Conservation (phyloP, 2,888 invertebrate genomes). For the Tipula confusa region DNA sequence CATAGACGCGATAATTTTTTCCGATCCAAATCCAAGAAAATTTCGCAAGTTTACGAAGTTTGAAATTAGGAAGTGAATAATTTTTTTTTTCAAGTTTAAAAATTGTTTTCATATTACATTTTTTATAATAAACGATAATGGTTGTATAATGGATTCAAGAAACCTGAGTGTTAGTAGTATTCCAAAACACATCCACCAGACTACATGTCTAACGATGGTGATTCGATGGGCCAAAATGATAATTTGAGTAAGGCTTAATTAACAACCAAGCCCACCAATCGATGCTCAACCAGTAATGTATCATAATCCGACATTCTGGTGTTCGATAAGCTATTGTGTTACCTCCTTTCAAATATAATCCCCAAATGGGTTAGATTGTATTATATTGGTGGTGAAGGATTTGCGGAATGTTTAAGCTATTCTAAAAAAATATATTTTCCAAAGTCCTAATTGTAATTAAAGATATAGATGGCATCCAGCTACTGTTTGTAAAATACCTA, state of each 20-base stretch:
- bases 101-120: too few relatives aligned
- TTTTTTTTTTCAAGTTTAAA: too few relatives aligned
- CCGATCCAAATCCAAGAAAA: not conserved
- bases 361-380: constrained; percentile 91
- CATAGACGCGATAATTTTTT: not conserved
- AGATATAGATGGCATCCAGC: constrained; percentile 98
- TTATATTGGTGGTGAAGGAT: constrained; percentile 95
- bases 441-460: constrained; percentile 97
- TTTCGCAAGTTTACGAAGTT: not conserved
- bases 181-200: constrained; percentile 87
- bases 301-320: constrained; percentile 97
- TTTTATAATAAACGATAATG: too few relatives aligned
- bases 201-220: constrained; percentile 97
- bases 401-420: constrained; percentile 95
- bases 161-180: constrained; percentile 48
- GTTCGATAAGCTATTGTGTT: constrained; percentile 98
- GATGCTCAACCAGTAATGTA: constrained; percentile 93
- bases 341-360: too few relatives aligned
- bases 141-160: constrained; percentile 51
- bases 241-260: constrained; percentile 80
- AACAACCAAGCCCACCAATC: constrained; percentile 68
- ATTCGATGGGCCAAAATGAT: constrained; percentile 91
- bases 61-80: not conserved
- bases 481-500: constrained; percentile 97
- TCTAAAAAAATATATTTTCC: constrained; percentile 96